A percentile compares a stretch with the other conserved stretches of the same genome.
Conservation (phyloP, 1,140 invertebrate genomes). For the Danaus plexippus region DNA sequence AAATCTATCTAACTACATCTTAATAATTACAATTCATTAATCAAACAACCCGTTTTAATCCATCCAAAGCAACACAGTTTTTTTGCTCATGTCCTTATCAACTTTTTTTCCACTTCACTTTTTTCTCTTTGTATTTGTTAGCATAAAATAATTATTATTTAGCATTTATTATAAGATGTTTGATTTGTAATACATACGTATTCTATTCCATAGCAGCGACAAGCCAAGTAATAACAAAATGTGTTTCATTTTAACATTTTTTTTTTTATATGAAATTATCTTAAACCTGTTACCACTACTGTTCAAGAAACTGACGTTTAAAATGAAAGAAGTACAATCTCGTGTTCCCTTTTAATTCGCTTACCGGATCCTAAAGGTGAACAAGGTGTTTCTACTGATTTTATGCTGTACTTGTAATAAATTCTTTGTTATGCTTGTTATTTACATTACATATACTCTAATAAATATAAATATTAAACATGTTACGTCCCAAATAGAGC, state of each 20-base stretch:
- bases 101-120: too few species aligned
- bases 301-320: conserved; percentile 3
- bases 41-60: too few species aligned
- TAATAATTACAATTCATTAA: too few species aligned
- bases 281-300: neutral
- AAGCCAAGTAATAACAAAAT: conserved; percentile 22
- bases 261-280: conserved; percentile 6
- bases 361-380: too few species aligned
- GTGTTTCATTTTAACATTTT: conserved; percentile 31
- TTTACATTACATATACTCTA: conserved; percentile 36
- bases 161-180: too few species aligned
- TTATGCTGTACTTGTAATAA: neutral
- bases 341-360: too few species aligned
- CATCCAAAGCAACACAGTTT: too few species aligned
- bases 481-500: too few species aligned
- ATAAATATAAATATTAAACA: conserved; percentile 25
- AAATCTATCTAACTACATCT: neutral
- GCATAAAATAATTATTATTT: too few species aligned
- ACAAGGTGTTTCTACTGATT: conserved; percentile 4
- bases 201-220: conserved; percentile 21
- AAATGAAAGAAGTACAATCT: too few species aligned
- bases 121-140: too few species aligned
- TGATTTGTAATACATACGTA: conserved; percentile 14
- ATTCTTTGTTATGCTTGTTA: conserved; percentile 36
- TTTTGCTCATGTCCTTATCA: too few species aligned